These are phyloP conservation scores for Diarsia dahlii DNA, from an alignment of 2,888 invertebrate genomes.

Conservation along the genomic window DNA sequence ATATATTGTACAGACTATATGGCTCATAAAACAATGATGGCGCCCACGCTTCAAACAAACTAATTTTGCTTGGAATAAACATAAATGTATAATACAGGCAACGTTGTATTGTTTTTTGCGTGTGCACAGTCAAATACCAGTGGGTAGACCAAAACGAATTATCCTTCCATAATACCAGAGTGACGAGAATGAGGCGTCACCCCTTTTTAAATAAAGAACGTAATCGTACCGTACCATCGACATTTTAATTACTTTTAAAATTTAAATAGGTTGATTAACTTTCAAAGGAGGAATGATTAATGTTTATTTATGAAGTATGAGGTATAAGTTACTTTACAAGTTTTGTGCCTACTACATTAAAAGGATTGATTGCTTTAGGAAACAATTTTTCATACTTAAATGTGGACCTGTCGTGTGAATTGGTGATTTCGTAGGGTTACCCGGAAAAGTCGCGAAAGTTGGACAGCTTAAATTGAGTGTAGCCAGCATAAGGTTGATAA, in stretches of 20 bases:
- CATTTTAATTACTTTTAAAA: conserved; percentile 62
- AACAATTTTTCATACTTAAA: conserved; percentile 58
- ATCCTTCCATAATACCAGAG: not conserved
- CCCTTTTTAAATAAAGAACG: conserved; percentile 40
- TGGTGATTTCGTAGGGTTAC: conserved; percentile 40
- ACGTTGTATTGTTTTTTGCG: not conserved
- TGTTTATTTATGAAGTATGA: conserved; percentile 57
- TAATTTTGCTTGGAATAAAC: no score
- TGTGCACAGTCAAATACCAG: not conserved
- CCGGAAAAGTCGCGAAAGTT: conserved; percentile 35
- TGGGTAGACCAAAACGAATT: not conserved
- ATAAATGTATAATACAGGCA: not conserved
- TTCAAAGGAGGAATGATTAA: conserved; percentile 54
- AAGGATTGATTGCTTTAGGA: conserved; percentile 60
- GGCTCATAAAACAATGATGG: not conserved
- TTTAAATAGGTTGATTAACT: conserved; percentile 59
- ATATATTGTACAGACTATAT: not conserved
- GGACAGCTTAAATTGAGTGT: conserved; percentile 38
- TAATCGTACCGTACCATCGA: conserved; percentile 46
- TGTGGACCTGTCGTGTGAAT: conserved; percentile 47
- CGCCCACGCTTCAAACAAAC: not conserved
- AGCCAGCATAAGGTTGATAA: conserved; percentile 17
- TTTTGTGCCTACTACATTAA: conserved; percentile 47
- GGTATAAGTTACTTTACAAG: conserved; percentile 56
- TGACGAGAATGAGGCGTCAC: conserved; percentile 41